These are phyloP conservation scores for Pterocles burchelli DNA, from an alignment of 2,113 vertebrate species.

Conservation along the genomic window DNA sequence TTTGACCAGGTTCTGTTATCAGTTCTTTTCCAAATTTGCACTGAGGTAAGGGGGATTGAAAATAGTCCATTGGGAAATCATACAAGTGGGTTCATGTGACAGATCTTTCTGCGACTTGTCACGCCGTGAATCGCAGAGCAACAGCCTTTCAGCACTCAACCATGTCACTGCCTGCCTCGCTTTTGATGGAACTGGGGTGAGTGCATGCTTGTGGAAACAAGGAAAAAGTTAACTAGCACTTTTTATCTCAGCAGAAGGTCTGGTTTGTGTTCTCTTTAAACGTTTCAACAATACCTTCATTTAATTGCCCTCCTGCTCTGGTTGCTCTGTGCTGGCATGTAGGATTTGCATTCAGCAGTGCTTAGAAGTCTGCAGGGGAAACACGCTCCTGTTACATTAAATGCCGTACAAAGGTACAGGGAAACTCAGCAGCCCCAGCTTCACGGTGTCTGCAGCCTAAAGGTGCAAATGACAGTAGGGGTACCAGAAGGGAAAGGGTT, in stretches of 20 bases:
- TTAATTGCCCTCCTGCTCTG: not conserved
- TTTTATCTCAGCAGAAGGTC: not conserved
- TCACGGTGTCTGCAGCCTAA: not conserved
- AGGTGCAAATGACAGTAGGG: not conserved
- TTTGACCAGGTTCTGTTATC: not conserved
- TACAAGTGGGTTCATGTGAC: slow-evolving; percentile 3
- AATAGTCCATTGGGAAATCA: slow-evolving; percentile 3
- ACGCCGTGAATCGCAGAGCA: slow-evolving; percentile 21
- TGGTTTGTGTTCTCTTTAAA: not conserved
- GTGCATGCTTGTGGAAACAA: not conserved
- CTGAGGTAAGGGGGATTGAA: not conserved
- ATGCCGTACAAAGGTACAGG: not conserved
- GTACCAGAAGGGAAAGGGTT: not conserved
- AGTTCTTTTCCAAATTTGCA: not conserved
- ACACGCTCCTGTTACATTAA: not conserved
- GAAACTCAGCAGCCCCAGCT: not conserved
- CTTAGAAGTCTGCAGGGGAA: not conserved
- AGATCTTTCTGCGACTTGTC: slow-evolving; percentile 43
- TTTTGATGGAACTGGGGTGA: slow-evolving; percentile 32
- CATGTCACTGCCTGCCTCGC: not conserved
- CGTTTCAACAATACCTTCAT: not conserved
- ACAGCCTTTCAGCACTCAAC: slow-evolving; percentile 52
- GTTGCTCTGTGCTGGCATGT: not conserved
- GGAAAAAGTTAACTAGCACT: not conserved
- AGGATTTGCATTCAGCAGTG: not conserved